Conservation (phyloP, 2,113 vertebrate genomes). For the Eclectus roratus region DNA sequence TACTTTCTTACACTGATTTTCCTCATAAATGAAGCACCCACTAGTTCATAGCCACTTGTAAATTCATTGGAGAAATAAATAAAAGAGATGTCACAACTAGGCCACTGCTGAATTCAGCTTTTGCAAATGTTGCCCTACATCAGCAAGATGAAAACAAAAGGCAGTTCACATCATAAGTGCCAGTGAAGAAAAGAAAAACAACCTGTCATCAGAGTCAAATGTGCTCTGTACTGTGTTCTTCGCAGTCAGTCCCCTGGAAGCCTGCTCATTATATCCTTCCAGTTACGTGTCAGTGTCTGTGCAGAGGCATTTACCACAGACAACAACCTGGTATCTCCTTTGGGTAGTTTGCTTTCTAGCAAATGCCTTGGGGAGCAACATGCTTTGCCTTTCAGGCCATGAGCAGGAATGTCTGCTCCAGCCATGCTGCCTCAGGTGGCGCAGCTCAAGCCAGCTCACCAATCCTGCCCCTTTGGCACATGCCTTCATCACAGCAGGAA, state of each 20-base stretch:
- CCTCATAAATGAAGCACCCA: not conserved
- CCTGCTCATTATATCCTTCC: not conserved
- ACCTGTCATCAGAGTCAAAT: not conserved
- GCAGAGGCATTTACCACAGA: not conserved
- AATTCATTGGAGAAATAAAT: not conserved
- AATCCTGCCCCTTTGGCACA: not conserved
- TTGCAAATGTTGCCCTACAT: not conserved
- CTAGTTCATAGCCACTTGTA: not conserved
- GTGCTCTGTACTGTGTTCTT: rapidly evolving
- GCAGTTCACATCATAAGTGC: not conserved
- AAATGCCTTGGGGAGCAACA: rapidly evolving
- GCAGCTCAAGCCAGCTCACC: not conserved
- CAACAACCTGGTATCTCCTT: not conserved
- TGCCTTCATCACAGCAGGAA: not conserved
- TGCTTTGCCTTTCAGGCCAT: not conserved
- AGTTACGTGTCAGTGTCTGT: rapidly evolving
- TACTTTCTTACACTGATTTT: not conserved
- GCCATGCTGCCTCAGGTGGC: rapidly evolving
- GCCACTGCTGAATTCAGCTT: not conserved
- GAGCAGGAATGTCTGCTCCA: not conserved
- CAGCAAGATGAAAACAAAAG: not conserved
- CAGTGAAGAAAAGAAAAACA: not conserved
- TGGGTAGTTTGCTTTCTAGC: not conserved
- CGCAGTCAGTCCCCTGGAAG: rapidly evolving
- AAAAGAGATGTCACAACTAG: not conserved